phyloP scores from a whole-genome alignment of 2,797 vertebrate genomes.

The Percopsis omiscomaycus region DNA sequence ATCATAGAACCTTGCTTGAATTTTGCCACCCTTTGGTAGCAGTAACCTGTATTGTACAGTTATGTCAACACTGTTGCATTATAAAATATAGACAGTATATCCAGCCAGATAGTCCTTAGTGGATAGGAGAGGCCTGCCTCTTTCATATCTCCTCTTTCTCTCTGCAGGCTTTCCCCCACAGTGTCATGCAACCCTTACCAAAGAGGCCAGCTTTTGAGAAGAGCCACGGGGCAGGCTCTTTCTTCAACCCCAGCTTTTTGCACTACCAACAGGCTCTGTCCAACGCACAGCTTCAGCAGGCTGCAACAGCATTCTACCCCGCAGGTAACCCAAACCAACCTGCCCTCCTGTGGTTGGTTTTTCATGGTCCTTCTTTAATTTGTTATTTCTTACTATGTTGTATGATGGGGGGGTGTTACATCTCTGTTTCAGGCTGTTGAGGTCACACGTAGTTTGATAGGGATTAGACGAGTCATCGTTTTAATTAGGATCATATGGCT shows the following conservation, averaged over 20 bases:
- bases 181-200: constrained; percentile 91
- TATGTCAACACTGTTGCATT: constrained; percentile 25
- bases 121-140: not conserved
- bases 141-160: constrained; percentile 39
- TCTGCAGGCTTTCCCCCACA: constrained; percentile 87
- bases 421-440: not conserved
- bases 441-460: not conserved
- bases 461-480: not conserved
- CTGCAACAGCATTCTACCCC: constrained; percentile 68
- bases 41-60: constrained; percentile 49
- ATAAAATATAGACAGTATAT: not conserved
- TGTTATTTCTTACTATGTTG: not conserved
- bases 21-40: constrained; percentile 47
- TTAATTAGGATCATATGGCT: not conserved
- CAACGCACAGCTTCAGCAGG: constrained; percentile 89
- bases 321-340: constrained; percentile 34
- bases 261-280: constrained; percentile 96
- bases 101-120: not conserved
- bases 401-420: not conserved
- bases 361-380: not conserved
- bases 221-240: constrained; percentile 86
- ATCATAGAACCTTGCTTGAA: constrained; percentile 47
- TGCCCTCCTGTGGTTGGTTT: not conserved
- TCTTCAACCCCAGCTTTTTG: constrained; percentile 91
- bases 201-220: constrained; percentile 97